Evolutionary conservation across 2,888 invertebrate genomes (phyloP).

Genomic region (Hirtodrosophila cameraria): DNA sequence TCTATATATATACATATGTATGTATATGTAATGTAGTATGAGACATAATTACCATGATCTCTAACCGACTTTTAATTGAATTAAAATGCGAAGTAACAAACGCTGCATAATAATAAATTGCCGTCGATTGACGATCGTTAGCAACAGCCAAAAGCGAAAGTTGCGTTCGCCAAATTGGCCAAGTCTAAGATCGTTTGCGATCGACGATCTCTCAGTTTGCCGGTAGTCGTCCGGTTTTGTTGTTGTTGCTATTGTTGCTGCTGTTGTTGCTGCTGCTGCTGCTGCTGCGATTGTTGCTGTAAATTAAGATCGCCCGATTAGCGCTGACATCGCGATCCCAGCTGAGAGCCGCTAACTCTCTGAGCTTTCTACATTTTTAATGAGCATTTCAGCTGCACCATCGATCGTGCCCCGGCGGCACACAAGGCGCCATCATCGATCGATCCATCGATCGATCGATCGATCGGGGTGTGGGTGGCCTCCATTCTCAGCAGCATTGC

Average conservation of each 20-base stretch:
- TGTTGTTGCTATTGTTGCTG: slow-evolving; percentile 24
- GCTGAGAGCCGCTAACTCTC: slow-evolving; percentile 44
- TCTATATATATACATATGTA: too few relatives aligned
- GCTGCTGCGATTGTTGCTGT: slow-evolving; percentile 61
- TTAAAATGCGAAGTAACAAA: slow-evolving; percentile 71
- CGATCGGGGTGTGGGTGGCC: slow-evolving; percentile 30
- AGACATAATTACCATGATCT: slow-evolving; percentile 69
- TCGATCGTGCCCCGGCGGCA: slow-evolving; percentile 64
- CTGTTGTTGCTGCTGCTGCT: slow-evolving; percentile 28
- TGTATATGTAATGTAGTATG: slow-evolving; percentile 8
- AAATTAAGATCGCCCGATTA: slow-evolving; percentile 78
- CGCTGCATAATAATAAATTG: slow-evolving; percentile 76
- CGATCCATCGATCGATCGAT: slow-evolving; percentile 16
- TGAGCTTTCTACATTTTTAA: slow-evolving; percentile 77
- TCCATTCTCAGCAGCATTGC: slow-evolving; percentile 6
- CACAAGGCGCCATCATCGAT: slow-evolving; percentile 41
- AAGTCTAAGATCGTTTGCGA: slow-evolving; percentile 53
- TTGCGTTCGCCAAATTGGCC: slow-evolving; percentile 76
- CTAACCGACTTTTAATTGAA: slow-evolving; percentile 78
- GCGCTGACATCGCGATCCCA: slow-evolving; percentile 65
- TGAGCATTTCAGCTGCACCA: slow-evolving; percentile 73
- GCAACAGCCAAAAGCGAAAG: slow-evolving; percentile 71
- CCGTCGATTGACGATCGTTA: slow-evolving; percentile 77
- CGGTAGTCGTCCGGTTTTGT: slow-evolving; percentile 54
- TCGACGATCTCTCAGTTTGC: slow-evolving; percentile 45